Evolutionary conservation across 1,140 invertebrate species (phyloP).

Genomic region (Babylonia areolata): DNA sequence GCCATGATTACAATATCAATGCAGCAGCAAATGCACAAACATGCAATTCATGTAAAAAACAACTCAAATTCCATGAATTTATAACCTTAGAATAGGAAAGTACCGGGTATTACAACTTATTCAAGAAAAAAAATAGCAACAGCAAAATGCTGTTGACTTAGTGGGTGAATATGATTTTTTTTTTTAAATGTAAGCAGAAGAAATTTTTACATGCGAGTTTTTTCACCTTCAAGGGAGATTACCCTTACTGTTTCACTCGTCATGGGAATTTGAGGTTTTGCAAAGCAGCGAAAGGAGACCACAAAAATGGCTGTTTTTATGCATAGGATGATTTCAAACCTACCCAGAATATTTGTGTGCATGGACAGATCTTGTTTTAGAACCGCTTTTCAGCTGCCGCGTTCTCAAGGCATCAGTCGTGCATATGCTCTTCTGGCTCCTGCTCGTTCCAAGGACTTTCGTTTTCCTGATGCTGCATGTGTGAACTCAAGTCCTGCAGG

Average conservation of each 20-base stretch:
- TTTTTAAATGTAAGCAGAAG: neutral
- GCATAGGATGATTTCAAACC: neutral
- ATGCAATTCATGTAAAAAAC: neutral
- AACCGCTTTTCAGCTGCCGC: neutral
- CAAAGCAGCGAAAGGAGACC: no score
- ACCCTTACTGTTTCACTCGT: neutral
- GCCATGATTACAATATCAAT: constrained; percentile 64
- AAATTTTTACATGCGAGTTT: neutral
- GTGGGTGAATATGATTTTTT: no score
- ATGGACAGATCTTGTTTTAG: neutral
- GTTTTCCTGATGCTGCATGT: neutral
- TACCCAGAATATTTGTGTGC: neutral
- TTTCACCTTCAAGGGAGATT: neutral
- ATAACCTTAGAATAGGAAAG: no score
- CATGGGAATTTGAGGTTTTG: neutral
- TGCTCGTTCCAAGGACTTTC: neutral
- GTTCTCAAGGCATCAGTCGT: neutral
- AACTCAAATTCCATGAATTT: no score
- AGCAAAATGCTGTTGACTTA: no score
- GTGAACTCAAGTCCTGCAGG: neutral
- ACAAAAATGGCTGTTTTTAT: neutral
- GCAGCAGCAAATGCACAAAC: constrained; percentile 17
- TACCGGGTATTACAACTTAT: no score
- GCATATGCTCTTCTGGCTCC: neutral
- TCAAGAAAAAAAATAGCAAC: no score